A percentile compares a stretch with the other conserved stretches of the same genome.
phyloP scores from a whole-genome alignment of 1,140 invertebrate species.

The Maconellicoccus hirsutus region DNA sequence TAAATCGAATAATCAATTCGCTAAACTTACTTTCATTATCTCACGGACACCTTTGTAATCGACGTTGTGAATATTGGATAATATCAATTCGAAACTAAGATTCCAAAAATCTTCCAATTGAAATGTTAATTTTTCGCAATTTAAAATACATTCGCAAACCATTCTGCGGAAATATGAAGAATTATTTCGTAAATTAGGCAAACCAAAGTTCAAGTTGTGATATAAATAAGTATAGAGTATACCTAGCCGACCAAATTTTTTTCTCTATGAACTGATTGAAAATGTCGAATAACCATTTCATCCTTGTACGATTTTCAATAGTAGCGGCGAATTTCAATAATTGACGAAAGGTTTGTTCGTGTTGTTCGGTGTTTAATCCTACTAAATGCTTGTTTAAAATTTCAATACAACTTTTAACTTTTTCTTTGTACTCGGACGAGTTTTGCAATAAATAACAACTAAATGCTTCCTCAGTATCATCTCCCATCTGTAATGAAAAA shows the following conservation, averaged over 20 bases:
- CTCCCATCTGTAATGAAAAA: not conserved
- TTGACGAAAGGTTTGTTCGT: slow-evolving; percentile 55
- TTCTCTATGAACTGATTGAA: slow-evolving; percentile 58
- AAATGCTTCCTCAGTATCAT: not conserved
- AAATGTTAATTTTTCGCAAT: slow-evolving; percentile 63
- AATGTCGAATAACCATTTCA: slow-evolving; percentile 57
- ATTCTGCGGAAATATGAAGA: slow-evolving; percentile 45
- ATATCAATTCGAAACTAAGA: slow-evolving; percentile 71
- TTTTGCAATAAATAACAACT: slow-evolving; percentile 7
- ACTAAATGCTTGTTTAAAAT: slow-evolving; percentile 33
- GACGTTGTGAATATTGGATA: slow-evolving; percentile 74
- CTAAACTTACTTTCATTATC: slow-evolving; percentile 70
- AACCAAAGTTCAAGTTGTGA: not conserved
- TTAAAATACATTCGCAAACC: slow-evolving; percentile 72
- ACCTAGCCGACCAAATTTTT: slow-evolving; percentile 51
- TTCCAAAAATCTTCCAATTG: slow-evolving; percentile 75
- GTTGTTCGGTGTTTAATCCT: slow-evolving; percentile 47
- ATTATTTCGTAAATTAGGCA: too few relatives aligned
- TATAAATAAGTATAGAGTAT: not conserved
- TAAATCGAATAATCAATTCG: not conserved
- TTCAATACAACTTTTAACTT: not conserved
- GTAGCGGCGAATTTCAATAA: slow-evolving; percentile 55
- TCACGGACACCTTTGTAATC: slow-evolving; percentile 90
- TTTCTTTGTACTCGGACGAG: not conserved
- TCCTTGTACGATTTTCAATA: slow-evolving; percentile 53